A percentile compares a stretch with the other conserved stretches of the same genome.
Conservation (phyloP, 2,888 invertebrate species). For the Epistrophella euchroma region DNA sequence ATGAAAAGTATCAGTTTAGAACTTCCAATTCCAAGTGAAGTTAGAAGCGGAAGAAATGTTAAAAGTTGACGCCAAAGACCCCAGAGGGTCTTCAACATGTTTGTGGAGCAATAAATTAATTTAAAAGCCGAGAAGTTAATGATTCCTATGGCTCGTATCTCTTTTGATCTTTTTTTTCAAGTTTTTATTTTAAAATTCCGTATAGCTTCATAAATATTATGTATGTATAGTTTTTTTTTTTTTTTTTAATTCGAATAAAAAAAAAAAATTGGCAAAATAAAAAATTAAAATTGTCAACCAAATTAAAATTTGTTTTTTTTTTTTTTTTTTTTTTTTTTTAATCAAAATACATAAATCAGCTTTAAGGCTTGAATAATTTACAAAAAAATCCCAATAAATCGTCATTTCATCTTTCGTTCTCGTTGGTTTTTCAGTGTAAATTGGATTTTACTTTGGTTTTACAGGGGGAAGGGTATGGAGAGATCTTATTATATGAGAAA, state of each 20-base stretch:
- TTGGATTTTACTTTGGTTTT: constrained; percentile 26
- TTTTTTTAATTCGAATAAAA: neutral
- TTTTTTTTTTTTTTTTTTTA: constrained; percentile 27
- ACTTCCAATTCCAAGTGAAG: constrained; percentile 22
- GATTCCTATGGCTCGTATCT: constrained; percentile 38
- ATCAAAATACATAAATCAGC: constrained; percentile 65
- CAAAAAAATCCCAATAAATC: constrained; percentile 64
- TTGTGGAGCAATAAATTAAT: constrained; percentile 72
- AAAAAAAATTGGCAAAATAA: constrained; percentile 26
- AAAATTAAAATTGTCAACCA: constrained; percentile 27
- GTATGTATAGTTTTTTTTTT: neutral
- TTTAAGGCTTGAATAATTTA: constrained; percentile 72
- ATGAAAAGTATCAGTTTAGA: constrained; percentile 51
- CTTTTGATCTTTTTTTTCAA: constrained; percentile 64
- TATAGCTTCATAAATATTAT: neutral
- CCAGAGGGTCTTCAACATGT: constrained; percentile 38
- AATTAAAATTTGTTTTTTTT: constrained; percentile 11
- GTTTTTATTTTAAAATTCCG: constrained; percentile 11
- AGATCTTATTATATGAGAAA: constrained; percentile 20
- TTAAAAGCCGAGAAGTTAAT: constrained; percentile 49
- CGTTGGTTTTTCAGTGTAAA: constrained; percentile 55
- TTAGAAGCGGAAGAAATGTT: constrained; percentile 30
- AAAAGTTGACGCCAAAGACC: constrained; percentile 34
- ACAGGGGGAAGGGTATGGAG: too few species aligned
- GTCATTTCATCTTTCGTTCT: constrained; percentile 32